These are phyloP conservation scores for Gadopsis bispinosus DNA, from an alignment of 2,797 vertebrate genomes.

Conservation along the genomic window DNA sequence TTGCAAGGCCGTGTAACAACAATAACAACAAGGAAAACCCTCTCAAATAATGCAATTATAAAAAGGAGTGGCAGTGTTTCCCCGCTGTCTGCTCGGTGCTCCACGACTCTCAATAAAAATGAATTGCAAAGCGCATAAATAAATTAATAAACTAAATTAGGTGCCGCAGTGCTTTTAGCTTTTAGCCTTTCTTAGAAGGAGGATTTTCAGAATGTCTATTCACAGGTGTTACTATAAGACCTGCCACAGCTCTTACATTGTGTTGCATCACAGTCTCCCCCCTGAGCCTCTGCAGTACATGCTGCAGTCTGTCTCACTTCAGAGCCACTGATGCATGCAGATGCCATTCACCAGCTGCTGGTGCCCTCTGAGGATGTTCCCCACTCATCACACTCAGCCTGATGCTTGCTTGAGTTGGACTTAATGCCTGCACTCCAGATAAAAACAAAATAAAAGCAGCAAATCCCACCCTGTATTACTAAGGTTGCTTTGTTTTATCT, in stretches of 20 bases:
- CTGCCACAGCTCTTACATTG: conserved; percentile 56
- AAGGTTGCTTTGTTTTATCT: background rate
- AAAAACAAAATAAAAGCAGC: conserved; percentile 32
- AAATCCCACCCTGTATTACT: conserved; percentile 17
- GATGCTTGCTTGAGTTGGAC: conserved; percentile 51
- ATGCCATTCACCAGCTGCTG: conserved; percentile 71
- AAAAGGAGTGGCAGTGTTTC: background rate
- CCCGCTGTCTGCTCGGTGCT: background rate
- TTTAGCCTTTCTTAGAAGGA: conserved; percentile 2
- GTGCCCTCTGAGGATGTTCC: conserved; percentile 45
- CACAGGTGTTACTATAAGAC: conserved; percentile 2
- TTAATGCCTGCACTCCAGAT: conserved; percentile 33
- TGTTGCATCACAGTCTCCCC: conserved; percentile 73
- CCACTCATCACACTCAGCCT: conserved; percentile 63
- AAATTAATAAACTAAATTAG: background rate
- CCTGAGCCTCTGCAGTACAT: conserved; percentile 68
- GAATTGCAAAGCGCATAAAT: conserved; percentile 13
- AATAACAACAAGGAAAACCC: background rate
- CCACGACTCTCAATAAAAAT: background rate
- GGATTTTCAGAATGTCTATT: conserved; percentile 15
- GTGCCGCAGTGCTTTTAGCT: background rate
- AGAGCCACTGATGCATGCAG: conserved; percentile 71
- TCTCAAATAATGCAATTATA: conserved; percentile 9
- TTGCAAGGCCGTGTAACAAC: background rate
- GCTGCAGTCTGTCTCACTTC: conserved; percentile 73